Evolutionary conservation across 2,113 vertebrate species (phyloP).

Genomic region (Neodontobutis hainanensis): DNA sequence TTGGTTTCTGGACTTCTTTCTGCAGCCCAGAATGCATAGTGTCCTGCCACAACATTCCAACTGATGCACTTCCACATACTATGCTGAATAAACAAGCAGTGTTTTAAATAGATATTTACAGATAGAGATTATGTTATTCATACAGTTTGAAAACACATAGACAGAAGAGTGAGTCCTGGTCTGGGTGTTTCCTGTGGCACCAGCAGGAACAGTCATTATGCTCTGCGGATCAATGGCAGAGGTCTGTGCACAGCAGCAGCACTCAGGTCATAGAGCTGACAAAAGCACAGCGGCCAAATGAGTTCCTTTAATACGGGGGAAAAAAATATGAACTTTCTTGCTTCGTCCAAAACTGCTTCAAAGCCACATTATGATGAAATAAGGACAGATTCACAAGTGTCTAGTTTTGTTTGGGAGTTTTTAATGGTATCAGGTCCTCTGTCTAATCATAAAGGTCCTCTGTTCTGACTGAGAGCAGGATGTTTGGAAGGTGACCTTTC

Average conservation of each 20-base stretch:
- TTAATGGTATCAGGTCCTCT: too few species aligned
- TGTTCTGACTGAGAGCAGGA: conserved; percentile 11
- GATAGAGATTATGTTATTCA: too few species aligned
- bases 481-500: conserved; percentile 72
- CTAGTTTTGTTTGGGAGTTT: conserved; percentile 26
- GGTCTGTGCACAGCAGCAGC: conserved; percentile 82
- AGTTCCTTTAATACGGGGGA: not conserved
- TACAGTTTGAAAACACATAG: too few species aligned
- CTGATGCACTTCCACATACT: too few species aligned
- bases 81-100: too few species aligned
- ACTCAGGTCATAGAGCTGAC: conserved; percentile 39
- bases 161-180: conserved; percentile 14
- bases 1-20: too few species aligned
- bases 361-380: conserved; percentile 54
- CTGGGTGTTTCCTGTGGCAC: conserved; percentile 74
- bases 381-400: conserved; percentile 28
- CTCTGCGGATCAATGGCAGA: conserved; percentile 84
- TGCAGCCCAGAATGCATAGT: too few species aligned
- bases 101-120: too few species aligned
- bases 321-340: not conserved
- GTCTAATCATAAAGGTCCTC: too few species aligned
- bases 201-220: conserved; percentile 90
- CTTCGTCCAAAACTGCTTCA: conserved; percentile 34
- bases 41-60: too few species aligned
- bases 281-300: too few species aligned